These are phyloP conservation scores for Amphiprion clarkii DNA, from an alignment of 2,797 vertebrate species.

Conservation along the genomic window DNA sequence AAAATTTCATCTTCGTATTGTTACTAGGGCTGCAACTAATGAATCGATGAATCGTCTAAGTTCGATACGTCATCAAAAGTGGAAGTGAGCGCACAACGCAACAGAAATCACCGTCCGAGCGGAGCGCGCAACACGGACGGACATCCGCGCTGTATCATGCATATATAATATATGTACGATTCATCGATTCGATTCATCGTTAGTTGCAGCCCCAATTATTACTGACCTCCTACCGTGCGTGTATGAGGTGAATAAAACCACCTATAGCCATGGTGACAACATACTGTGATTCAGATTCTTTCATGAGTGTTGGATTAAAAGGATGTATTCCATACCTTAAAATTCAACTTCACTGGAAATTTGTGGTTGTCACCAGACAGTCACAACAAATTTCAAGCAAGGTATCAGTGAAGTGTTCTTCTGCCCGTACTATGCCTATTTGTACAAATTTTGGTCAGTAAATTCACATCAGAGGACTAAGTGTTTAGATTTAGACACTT, in stretches of 20 bases:
- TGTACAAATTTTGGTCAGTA: not conserved
- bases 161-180: no score
- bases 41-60: no score
- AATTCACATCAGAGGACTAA: constrained; percentile 11
- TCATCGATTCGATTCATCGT: no score
- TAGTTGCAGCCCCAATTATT: no score
- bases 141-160: no score
- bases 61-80: no score
- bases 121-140: no score
- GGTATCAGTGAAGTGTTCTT: not conserved
- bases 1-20: not conserved
- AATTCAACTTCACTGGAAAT: not conserved
- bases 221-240: not conserved
- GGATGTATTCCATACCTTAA: not conserved
- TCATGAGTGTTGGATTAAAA: not conserved
- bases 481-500: constrained; percentile 8
- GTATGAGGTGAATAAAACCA: not conserved
- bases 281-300: not conserved
- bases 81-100: no score
- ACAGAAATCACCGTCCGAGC: no score
- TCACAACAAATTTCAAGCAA: not conserved
- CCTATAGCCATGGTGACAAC: not conserved
- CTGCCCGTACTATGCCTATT: not conserved
- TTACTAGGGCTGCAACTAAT: no score
- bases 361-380: not conserved